Conservation (phyloP, 2,113 vertebrate species). For the Xenopus laevis region DNA sequence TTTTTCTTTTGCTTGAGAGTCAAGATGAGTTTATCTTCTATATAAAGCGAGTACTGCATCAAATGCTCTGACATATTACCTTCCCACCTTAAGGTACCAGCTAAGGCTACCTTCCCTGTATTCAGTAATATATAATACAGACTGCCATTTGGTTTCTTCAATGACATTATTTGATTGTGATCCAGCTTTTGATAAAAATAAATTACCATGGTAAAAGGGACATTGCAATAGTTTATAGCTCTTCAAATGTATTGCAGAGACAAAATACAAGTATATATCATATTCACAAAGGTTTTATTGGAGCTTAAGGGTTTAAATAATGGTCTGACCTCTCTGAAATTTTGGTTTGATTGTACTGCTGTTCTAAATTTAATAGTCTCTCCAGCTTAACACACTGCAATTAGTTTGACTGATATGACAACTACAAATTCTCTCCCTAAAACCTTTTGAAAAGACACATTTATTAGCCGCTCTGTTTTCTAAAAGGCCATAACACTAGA, state of each 20-base stretch:
- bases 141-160: conserved; percentile 18
- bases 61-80: conserved; percentile 14
- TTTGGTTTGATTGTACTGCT: conserved; percentile 44
- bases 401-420: conserved; percentile 44
- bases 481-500: conserved; percentile 4
- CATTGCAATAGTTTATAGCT: conserved; percentile 44
- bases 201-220: conserved; percentile 41
- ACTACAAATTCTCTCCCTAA: conserved; percentile 35
- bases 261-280: conserved; percentile 39
- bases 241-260: conserved; percentile 35
- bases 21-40: neutral
- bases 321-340: conserved; percentile 41
- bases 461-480: conserved; percentile 19
- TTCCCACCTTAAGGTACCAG: conserved; percentile 20
- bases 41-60: neutral
- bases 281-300: conserved; percentile 33
- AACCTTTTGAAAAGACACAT: conserved; percentile 34
- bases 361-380: conserved; percentile 41
- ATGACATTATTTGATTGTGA: conserved; percentile 38
- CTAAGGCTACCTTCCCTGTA: conserved; percentile 30
- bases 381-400: conserved; percentile 30
- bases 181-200: conserved; percentile 30
- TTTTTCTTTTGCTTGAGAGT: neutral
- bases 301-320: conserved; percentile 45
- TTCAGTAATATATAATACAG: conserved; percentile 34